Percentiles rank a stretch among this genome's conserved stretches.
Evolutionary conservation across 1,140 invertebrate species (phyloP).

Genomic region (Procambarus clarkii): DNA sequence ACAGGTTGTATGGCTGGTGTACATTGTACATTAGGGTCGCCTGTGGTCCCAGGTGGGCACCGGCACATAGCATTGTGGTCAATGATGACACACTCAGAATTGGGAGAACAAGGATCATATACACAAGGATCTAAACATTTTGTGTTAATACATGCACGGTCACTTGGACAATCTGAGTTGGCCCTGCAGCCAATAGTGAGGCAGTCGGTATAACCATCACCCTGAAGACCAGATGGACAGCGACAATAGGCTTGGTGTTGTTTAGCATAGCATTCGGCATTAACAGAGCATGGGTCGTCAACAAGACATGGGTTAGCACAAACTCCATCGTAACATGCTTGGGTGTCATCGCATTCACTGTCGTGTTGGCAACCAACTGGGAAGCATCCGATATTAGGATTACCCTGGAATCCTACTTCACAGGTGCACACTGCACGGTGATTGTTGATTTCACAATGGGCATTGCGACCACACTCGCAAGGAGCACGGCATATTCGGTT

Average conservation of each 20-base stretch:
- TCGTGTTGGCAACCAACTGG: constrained; percentile 86
- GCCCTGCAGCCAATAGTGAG: constrained; percentile 89
- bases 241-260: constrained; percentile 86
- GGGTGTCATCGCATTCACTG: constrained; percentile 85
- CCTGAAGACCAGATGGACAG: constrained; percentile 87
- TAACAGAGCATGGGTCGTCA: constrained; percentile 86
- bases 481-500: constrained; percentile 90
- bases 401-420: constrained; percentile 87
- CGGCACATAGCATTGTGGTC: constrained; percentile 90
- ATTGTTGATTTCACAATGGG: constrained; percentile 87
- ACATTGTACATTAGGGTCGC: constrained; percentile 90
- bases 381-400: constrained; percentile 87
- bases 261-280: constrained; percentile 88
- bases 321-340: constrained; percentile 88
- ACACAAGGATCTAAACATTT: constrained; percentile 92
- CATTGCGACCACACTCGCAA: constrained; percentile 90
- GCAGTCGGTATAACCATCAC: constrained; percentile 86
- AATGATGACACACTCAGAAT: constrained; percentile 86
- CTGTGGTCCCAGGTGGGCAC: constrained; percentile 83
- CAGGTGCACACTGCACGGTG: constrained; percentile 92
- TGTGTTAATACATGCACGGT: constrained; percentile 89
- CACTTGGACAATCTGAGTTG: constrained; percentile 90
- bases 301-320: constrained; percentile 89
- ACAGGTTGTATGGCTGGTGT: constrained; percentile 83
- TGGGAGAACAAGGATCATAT: constrained; percentile 83